phyloP scores from a whole-genome alignment of 2,888 invertebrate genomes.

The Digitonthophagus gazella region DNA sequence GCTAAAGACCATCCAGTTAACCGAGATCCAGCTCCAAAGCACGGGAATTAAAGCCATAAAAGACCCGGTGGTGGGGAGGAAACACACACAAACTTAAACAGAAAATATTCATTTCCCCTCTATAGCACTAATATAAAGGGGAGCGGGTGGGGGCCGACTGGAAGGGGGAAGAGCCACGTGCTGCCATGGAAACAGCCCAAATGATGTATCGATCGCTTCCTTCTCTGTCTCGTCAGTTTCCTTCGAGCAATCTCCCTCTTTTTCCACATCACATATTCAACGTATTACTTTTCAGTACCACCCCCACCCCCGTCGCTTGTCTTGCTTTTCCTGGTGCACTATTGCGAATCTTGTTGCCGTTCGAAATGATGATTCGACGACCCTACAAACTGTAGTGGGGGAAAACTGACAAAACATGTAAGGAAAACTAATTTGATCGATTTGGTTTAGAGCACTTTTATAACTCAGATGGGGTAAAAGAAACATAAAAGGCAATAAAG shows the following conservation, averaged over 20 bases:
- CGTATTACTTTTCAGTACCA: constrained; percentile 51
- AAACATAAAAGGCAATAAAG: constrained; percentile 27
- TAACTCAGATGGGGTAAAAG: constrained; percentile 26
- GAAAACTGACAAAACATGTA: constrained; percentile 27
- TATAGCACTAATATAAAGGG: constrained; percentile 49
- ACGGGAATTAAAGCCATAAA: constrained; percentile 3
- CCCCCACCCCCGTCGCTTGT: constrained; percentile 24
- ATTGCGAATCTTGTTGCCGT: constrained; percentile 43
- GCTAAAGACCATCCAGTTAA: neutral
- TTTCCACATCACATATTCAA: constrained; percentile 54
- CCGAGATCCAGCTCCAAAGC: neutral
- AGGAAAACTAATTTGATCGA: neutral
- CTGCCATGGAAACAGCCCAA: constrained; percentile 57
- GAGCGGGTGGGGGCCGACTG: constrained; percentile 38
- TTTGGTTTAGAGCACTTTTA: neutral
- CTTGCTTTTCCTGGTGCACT: constrained; percentile 49
- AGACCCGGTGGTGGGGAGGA: neutral
- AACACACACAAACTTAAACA: constrained; percentile 47
- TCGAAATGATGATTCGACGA: constrained; percentile 33
- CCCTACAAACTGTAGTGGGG: constrained; percentile 24
- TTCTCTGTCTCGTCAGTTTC: constrained; percentile 46
- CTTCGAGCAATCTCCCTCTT: constrained; percentile 41
- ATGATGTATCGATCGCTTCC: constrained; percentile 55
- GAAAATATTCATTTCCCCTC: constrained; percentile 51
- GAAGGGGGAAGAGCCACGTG: constrained; percentile 50